A percentile compares a stretch with the other conserved stretches of the same genome.
These are phyloP conservation scores for Propsilocerus akamusi DNA, from an alignment of 1,140 invertebrate species.

Conservation along the genomic window DNA sequence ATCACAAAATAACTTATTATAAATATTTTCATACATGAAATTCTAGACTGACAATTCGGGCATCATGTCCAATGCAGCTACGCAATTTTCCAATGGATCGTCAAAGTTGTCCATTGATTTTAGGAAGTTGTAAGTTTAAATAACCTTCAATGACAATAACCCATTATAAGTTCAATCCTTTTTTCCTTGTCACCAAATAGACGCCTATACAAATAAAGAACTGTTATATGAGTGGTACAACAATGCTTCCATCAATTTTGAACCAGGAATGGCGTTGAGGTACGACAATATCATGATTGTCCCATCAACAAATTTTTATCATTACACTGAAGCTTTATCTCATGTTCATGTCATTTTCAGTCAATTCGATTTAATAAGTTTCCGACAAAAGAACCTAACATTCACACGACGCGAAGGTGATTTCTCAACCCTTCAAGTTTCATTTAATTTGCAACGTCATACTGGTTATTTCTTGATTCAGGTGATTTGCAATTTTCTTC, in stretches of 20 bases:
- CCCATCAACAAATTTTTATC: too few relatives aligned
- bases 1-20: neutral
- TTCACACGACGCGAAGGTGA: slow-evolving; percentile 59
- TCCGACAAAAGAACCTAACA: slow-evolving; percentile 61
- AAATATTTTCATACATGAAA: neutral
- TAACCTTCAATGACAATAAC: neutral
- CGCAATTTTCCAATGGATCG: slow-evolving; percentile 94
- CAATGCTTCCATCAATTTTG: slow-evolving; percentile 63
- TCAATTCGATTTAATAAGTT: slow-evolving; percentile 80
- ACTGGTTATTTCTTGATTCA: slow-evolving; percentile 90
- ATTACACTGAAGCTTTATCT: neutral
- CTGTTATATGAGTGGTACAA: slow-evolving; percentile 81
- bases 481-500: too few relatives aligned
- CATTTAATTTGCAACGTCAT: slow-evolving; percentile 77
- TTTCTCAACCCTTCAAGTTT: slow-evolving; percentile 79
- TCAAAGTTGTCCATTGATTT: slow-evolving; percentile 76
- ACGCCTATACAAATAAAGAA: slow-evolving; percentile 78
- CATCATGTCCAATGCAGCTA: slow-evolving; percentile 92
- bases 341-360: slow-evolving; percentile 16
- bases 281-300: slow-evolving; percentile 15
- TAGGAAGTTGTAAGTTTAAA: slow-evolving; percentile 80
- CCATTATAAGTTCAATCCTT: neutral
- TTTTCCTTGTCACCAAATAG: slow-evolving; percentile 27
- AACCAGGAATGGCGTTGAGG: slow-evolving; percentile 64
- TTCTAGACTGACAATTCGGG: slow-evolving; percentile 86